Evolutionary conservation across 2,797 vertebrate genomes (phyloP), one percentile per base, ranked within the genome.

Genomic region (Basileuterus tristriatus): DNA sequence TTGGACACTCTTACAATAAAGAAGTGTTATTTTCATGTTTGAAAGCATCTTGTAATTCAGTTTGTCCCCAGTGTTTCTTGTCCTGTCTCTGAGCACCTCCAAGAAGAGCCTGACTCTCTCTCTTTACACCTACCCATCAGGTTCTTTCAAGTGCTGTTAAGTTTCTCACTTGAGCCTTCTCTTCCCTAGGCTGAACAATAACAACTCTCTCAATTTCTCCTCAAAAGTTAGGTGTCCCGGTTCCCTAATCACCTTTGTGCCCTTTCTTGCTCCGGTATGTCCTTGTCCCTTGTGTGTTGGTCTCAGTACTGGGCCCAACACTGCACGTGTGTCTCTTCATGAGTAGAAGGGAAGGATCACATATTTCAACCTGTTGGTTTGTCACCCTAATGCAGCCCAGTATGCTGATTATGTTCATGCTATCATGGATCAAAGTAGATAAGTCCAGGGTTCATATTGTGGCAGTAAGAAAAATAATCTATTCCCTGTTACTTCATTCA

Each of bases 281-380:
- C 62, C 27, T 9, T 36, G 24, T 50, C 22, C 36, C 30, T 70
- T 0, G 0, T 26, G 19, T 56, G 11, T 2, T 82, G 34, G 13
- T 26, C 59, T 63, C n/a, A 22, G 13, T 59, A 17, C 34, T 67
- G 26, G 7, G 8, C 43, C 53, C 46, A 52, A 5, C 26, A 29
- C 12, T 39, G 27, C 24, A 10, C 0, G 0, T 36, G 15, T 30
- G 9, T 50, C 32, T 69, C 47, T 52, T 41, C 5, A 13, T 72
- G 23, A 53, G 11, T 8, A 52, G 44, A 71, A 64, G 4, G 32
- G 46, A 68, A 62, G 19, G 12, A 37, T 80, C 29, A 29, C 26
- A 22, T 76, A 5, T 46, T 50, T 79, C 5, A 8, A 0, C 23
- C 52, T 86, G 15, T 46, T 82, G 44, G 8, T 34, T 53, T 5